These are phyloP conservation scores for Acanthosepion esculentum DNA, from an alignment of 2,888 invertebrate species.

Conservation along the genomic window DNA sequence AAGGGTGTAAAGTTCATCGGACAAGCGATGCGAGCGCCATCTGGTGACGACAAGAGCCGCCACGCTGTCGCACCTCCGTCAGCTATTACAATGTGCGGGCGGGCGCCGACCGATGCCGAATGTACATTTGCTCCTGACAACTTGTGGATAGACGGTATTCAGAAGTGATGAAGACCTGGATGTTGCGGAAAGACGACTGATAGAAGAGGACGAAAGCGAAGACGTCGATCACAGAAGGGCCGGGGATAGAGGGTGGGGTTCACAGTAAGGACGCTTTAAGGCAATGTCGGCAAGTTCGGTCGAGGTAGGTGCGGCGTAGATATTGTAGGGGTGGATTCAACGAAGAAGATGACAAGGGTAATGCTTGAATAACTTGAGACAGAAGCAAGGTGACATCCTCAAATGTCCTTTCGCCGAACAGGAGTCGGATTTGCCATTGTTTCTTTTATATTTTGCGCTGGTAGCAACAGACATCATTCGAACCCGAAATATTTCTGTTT, in stretches of 20 bases:
- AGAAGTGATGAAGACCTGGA: background rate
- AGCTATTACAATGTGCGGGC: background rate
- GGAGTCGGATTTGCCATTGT: background rate
- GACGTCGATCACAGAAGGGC: background rate
- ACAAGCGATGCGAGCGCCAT: background rate
- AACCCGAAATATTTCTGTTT: too few species aligned
- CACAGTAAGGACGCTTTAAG: too few species aligned
- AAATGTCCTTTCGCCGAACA: background rate
- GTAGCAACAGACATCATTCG: too few species aligned
- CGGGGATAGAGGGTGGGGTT: background rate
- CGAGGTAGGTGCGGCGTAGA: background rate
- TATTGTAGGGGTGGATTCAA: background rate
- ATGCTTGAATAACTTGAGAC: background rate
- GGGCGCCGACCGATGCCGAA: background rate
- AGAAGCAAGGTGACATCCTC: background rate
- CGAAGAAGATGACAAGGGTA: background rate
- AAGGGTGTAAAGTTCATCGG: background rate
- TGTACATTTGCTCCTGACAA: background rate
- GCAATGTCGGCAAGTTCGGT: background rate
- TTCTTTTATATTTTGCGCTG: background rate
- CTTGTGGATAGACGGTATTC: background rate
- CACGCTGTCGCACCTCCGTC: background rate
- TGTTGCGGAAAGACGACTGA: background rate
- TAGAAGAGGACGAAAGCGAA: background rate
- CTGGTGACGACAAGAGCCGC: background rate